Percentiles rank a stretch among this genome's conserved stretches.
Evolutionary conservation across 2,888 invertebrate genomes (phyloP).

Genomic region (Eilema sororculum): DNA sequence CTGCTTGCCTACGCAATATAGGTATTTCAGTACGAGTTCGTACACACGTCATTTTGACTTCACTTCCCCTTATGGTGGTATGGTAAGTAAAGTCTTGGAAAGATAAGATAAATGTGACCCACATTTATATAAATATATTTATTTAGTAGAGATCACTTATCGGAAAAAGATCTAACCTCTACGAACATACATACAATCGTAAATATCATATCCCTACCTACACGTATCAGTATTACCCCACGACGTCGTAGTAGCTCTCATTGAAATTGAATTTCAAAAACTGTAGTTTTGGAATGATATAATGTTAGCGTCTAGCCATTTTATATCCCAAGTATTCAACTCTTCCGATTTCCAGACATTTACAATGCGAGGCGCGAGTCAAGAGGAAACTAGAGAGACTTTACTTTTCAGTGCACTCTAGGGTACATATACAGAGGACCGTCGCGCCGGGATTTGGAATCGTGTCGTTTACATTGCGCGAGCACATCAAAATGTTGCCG

Average conservation of each 20-base stretch:
- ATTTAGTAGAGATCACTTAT: too few species aligned
- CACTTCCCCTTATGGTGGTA: too few species aligned
- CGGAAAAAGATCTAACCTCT: too few species aligned
- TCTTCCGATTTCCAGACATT: slow-evolving; percentile 60
- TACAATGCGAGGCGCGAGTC: slow-evolving; percentile 65
- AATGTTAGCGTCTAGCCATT: slow-evolving; percentile 26
- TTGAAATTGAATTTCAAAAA: not conserved
- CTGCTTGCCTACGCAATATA: too few species aligned
- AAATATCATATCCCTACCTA: too few species aligned
- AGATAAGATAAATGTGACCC: too few species aligned
- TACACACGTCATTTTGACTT: too few species aligned
- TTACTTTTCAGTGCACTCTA: slow-evolving; percentile 68
- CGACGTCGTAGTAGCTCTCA: not conserved
- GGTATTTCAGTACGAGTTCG: too few species aligned
- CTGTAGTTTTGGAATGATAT: not conserved
- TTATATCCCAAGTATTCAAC: slow-evolving; percentile 47
- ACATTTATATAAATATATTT: too few species aligned
- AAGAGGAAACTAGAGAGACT: slow-evolving; percentile 70
- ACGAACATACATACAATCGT: too few species aligned
- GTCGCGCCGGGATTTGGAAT: slow-evolving; percentile 48
- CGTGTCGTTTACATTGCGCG: slow-evolving; percentile 49
- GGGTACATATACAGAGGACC: slow-evolving; percentile 59
- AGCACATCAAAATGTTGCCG: slow-evolving; percentile 42
- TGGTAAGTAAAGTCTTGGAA: too few species aligned
- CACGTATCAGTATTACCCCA: not conserved